Evolutionary conservation across 2,888 invertebrate genomes (phyloP), one percentile per base, ranked within the genome.

Genomic region (Tipula unca): DNA sequence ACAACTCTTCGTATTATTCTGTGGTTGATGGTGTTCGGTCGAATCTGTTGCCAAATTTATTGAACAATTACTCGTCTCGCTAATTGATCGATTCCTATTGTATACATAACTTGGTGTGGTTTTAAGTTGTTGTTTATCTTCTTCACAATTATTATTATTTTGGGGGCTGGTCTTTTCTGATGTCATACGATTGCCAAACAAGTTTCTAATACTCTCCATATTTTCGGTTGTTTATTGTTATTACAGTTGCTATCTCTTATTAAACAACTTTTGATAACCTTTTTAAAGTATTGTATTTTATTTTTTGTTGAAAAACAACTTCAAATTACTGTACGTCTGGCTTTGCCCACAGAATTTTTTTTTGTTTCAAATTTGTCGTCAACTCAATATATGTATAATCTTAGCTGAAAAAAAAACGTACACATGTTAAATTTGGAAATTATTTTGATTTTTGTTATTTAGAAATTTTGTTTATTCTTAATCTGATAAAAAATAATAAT

Each of bases 31-130:
- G 1, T 13, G 32, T 25, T 36, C 84, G 5, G 17, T 5, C 6
- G 29, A 17, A n/a, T 83, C 83, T 29, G 35, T 35, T 32, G 10
- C 83, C n/a, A n/a, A 32, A 54, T 32, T 48, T 10, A 17, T 25
- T n/a, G 85, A 85, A 14, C 17, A 36, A 20, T 32, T 85, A 17
- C 85, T 54, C 14, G 20, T 36, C 35, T 85, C 85, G 20, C 85
- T 85, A 6, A 48, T 48, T n/a, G 85, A 20, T 32, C 85, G 85
- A 85, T 88, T 88, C 2, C 87, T 86, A 42, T 88, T 84, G 29
- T 85, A 86, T 36, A 69, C 10, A n/a, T 82, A 85, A 13, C 84
- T 48, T 85, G 86, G n/a, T 25, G 14, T 85, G 14, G 25, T 39
- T 69, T 69, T 69, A 13, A 69, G 1, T 3, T 10, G 1, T 3